Base-by-base conservation (phyloP, 2,888 invertebrate genomes). In the Sinopyrophorus schimmeli region DNA sequence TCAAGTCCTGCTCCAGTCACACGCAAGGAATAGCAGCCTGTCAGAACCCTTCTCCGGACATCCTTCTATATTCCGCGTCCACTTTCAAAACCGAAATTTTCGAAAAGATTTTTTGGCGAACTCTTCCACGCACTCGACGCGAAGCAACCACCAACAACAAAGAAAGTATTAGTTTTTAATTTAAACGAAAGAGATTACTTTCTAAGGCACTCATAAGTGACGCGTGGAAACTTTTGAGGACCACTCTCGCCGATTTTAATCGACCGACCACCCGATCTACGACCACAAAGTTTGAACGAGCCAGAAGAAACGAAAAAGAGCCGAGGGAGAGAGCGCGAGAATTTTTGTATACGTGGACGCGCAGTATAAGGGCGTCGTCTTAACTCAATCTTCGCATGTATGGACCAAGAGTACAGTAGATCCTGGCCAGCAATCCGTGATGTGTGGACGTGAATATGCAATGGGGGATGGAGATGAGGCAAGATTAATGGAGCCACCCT, bases 381-480 rank as follows among this genome's bases (percentile, higher is more conserved):
- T 67, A 66, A 66, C 63, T 57, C 58, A 60, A 65, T 61, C 65
- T 66, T 64, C 63, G 67, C 67, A 68, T 68, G 67, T 66, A 70
- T 67, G 68, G 63, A 62, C 63, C 61, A 53, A 54, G 54, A 57
- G 57, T 57, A 58, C 55, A 55, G 53, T 54, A 55, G 47, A 44
- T 55, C 54, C 48, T 46, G 53, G 52, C 59, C 57, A 58, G 65
- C 68, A 68, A 71, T 69, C 70, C 71, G 69, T 70, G 71, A 72
- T 72, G 73, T 73, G 73, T 73, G 73, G 73, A 73, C 71, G 73
- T 73, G 73, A 73, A 73, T 73, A 72, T 73, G 73, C 73, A 73
- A 73, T 72, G 69, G 70, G 70, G 69, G 68, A 67, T 66, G 67
- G 67, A 70, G 70, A 71, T 68, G 70, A 69, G 72, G 70, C 66